A percentile compares a stretch with the other conserved stretches of the same genome.
Conservation (phyloP, 2,113 vertebrate genomes). For the Hippopotamus amphibius region DNA sequence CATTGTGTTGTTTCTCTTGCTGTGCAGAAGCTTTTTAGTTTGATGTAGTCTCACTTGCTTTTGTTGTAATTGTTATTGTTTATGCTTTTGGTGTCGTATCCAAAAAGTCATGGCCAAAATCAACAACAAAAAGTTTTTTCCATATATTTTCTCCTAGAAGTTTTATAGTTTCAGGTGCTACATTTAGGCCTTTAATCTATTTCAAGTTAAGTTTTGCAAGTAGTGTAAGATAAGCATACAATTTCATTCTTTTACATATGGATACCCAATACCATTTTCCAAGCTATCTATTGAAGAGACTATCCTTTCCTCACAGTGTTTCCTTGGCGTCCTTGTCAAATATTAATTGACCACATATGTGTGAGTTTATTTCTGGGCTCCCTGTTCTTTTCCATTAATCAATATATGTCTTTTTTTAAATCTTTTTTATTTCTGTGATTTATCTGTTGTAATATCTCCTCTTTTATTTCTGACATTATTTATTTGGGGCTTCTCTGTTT, state of each 20-base stretch:
- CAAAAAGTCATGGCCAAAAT: not conserved
- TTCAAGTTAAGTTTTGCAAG: not conserved
- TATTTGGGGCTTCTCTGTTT: not conserved
- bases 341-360: not conserved
- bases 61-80: not conserved
- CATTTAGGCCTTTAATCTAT: not conserved
- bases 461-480: too few species aligned
- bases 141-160: not conserved
- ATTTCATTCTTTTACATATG: not conserved
- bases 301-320: not conserved
- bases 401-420: not conserved
- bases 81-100: not conserved
- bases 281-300: not conserved
- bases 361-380: not conserved
- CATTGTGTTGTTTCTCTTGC: not conserved
- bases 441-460: not conserved
- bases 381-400: not conserved
- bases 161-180: not conserved
- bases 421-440: not conserved
- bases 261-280: not conserved
- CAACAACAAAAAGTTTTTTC: not conserved
- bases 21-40: not conserved
- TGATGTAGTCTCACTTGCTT: not conserved
- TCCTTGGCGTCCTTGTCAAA: not conserved
- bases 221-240: not conserved